phyloP scores from a whole-genome alignment of 2,113 vertebrate genomes.

The Amblyopsis rosae region DNA sequence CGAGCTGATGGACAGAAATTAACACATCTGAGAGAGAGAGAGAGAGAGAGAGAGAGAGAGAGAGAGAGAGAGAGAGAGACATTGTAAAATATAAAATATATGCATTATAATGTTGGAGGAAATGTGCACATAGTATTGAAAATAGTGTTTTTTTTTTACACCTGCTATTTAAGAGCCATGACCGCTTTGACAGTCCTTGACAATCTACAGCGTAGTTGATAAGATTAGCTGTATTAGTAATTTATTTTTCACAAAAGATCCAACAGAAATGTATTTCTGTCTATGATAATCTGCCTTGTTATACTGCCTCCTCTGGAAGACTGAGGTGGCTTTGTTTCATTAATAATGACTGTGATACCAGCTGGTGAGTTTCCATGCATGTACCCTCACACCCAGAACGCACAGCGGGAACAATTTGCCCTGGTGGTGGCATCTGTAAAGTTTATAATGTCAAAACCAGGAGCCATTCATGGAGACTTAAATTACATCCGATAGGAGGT shows the following conservation, averaged over 20 bases:
- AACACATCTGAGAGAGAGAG: not conserved
- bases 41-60: conserved; percentile 6
- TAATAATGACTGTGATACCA: conserved; percentile 4
- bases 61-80: conserved; percentile 9
- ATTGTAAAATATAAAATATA: conserved; percentile 41
- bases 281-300: not conserved
- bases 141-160: conserved; percentile 34
- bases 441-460: not conserved
- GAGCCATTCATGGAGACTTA: not conserved
- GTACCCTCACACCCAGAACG: not conserved
- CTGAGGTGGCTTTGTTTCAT: conserved; percentile 9
- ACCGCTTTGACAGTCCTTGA: too few species aligned
- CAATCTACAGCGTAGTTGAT: too few species aligned
- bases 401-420: not conserved
- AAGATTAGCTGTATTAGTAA: too few species aligned
- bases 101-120: conserved; percentile 45
- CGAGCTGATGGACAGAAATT: too few species aligned
- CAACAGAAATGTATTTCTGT: conserved; percentile 11
- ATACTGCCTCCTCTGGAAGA: conserved; percentile 13
- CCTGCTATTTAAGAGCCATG: not conserved
- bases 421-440: not conserved
- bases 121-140: conserved; percentile 40
- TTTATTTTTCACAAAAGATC: too few species aligned
- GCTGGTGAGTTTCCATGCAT: not conserved
- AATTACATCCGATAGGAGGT: not conserved